A percentile compares a stretch with the other conserved stretches of the same genome.
Evolutionary conservation across 2,888 invertebrate species (phyloP).

Genomic region (Tenthredo scrophulariae): DNA sequence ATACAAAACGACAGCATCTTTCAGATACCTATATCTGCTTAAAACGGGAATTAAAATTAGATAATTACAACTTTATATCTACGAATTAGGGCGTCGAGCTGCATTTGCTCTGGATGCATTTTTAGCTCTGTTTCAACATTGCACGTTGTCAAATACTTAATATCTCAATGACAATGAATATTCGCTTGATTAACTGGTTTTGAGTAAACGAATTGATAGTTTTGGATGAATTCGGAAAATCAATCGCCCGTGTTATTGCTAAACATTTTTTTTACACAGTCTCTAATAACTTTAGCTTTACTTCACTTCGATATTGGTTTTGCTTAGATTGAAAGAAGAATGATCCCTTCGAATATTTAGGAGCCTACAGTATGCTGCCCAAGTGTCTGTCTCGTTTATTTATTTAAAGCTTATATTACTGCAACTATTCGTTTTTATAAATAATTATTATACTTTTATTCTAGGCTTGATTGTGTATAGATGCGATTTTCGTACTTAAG

Average conservation of each 20-base stretch:
- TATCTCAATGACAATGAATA: slow-evolving; percentile 2
- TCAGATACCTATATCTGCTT: slow-evolving; percentile 12
- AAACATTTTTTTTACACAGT: neutral
- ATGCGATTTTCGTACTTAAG: slow-evolving; percentile 56
- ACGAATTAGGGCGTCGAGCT: slow-evolving; percentile 41
- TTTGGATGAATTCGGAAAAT: neutral
- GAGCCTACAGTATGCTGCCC: slow-evolving; percentile 36
- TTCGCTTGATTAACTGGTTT: neutral
- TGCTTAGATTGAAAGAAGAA: neutral
- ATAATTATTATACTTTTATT: slow-evolving; percentile 59
- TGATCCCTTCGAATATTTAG: neutral
- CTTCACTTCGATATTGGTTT: neutral
- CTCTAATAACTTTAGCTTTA: neutral
- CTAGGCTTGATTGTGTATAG: slow-evolving; percentile 60
- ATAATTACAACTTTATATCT: slow-evolving; percentile 48
- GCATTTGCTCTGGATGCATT: slow-evolving; percentile 38
- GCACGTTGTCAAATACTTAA: slow-evolving; percentile 17
- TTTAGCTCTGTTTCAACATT: slow-evolving; percentile 24
- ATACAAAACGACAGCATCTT: slow-evolving; percentile 68
- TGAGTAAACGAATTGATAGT: neutral
- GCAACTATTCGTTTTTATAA: slow-evolving; percentile 56
- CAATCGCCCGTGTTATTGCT: neutral
- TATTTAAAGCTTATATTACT: slow-evolving; percentile 60
- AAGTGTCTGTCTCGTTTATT: slow-evolving; percentile 43
- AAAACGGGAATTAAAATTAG: slow-evolving; percentile 42